phyloP scores from a whole-genome alignment of 2,888 invertebrate species.

The Adela reaumurella region DNA sequence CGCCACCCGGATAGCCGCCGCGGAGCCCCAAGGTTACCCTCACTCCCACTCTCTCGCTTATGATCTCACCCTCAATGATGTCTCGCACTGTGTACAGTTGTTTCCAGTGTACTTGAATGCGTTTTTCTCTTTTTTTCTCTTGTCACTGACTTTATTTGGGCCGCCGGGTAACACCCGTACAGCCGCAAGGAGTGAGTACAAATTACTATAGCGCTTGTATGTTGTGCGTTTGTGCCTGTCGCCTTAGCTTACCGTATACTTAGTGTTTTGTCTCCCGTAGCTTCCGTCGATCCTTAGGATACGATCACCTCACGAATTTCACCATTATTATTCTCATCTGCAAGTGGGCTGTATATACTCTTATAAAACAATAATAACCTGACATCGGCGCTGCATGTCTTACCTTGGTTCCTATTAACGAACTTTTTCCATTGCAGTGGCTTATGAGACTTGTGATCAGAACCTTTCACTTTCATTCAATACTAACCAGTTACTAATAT shows the following conservation, averaged over 20 bases:
- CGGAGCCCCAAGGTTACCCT: neutral
- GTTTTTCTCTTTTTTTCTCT: conserved; percentile 57
- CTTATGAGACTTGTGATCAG: conserved; percentile 28
- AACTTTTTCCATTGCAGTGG: conserved; percentile 12
- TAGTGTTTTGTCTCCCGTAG: conserved; percentile 34
- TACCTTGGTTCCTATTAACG: conserved; percentile 20
- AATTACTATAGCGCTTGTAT: conserved; percentile 58
- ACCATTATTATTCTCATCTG: conserved; percentile 24
- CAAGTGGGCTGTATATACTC: conserved; percentile 27
- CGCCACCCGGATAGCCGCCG: conserved; percentile 4
- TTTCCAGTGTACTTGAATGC: conserved; percentile 59
- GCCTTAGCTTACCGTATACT: conserved; percentile 45
- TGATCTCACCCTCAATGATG: neutral
- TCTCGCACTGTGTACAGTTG: conserved; percentile 17
- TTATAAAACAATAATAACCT: conserved; percentile 13
- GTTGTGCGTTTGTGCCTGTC: conserved; percentile 53
- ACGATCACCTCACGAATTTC: conserved; percentile 21
- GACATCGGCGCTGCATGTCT: conserved; percentile 27
- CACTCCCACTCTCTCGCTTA: neutral
- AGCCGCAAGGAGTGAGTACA: conserved; percentile 69
- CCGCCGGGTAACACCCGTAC: conserved; percentile 62
- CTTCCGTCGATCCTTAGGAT: conserved; percentile 4
- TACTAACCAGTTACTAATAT: conserved; percentile 4
- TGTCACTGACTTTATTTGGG: conserved; percentile 68
- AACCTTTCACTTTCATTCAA: conserved; percentile 17